Conservation (phyloP, 1,140 invertebrate species). For the Microplitis mediator region DNA sequence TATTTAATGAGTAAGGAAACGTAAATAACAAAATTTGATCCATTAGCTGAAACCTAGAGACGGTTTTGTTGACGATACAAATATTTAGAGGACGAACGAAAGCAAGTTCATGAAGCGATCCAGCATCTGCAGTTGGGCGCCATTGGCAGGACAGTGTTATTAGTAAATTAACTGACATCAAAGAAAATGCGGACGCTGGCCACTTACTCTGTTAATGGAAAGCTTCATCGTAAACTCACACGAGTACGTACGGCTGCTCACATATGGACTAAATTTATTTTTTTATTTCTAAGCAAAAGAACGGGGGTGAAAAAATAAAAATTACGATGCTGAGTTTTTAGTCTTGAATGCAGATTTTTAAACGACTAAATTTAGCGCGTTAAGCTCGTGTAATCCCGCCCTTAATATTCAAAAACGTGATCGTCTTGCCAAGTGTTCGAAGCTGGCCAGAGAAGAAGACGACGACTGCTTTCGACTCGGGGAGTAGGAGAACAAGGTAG, state of each 20-base stretch:
- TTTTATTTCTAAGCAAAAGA: neutral
- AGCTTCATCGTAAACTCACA: slow-evolving; percentile 28
- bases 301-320: neutral
- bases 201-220: slow-evolving; percentile 60
- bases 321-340: slow-evolving; percentile 13
- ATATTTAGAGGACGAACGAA: slow-evolving; percentile 54
- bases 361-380: slow-evolving; percentile 59
- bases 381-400: slow-evolving; percentile 62
- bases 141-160: slow-evolving; percentile 50
- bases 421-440: slow-evolving; percentile 57
- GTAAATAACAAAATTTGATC: slow-evolving; percentile 5
- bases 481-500: slow-evolving; percentile 7
- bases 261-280: neutral
- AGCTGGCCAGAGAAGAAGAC: slow-evolving; percentile 38
- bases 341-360: slow-evolving; percentile 54
- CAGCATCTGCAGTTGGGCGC: neutral
- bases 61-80: slow-evolving; percentile 51
- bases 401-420: slow-evolving; percentile 66
- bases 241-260: neutral
- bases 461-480: neutral
- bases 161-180: slow-evolving; percentile 63
- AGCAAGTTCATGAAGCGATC: slow-evolving; percentile 17
- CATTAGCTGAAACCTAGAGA: neutral
- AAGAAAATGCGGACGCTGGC: slow-evolving; percentile 57
- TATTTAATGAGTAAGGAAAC: neutral